Percentiles rank a stretch among this genome's conserved stretches.
Conservation (phyloP, 2,888 invertebrate genomes). For the Tuta absoluta region DNA sequence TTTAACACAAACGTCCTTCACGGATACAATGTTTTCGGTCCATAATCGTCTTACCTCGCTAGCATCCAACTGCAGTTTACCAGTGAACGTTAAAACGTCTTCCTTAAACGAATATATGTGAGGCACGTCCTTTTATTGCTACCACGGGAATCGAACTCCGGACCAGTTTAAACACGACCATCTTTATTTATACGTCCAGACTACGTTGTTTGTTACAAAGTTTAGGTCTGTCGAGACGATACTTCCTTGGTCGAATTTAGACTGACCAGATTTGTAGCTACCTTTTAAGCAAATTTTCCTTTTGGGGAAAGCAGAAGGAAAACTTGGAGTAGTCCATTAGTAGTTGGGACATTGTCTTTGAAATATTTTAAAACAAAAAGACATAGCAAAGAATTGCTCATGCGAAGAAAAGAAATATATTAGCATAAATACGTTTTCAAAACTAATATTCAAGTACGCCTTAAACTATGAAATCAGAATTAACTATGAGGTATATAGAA, state of each 20-base stretch:
- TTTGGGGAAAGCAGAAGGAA: not conserved
- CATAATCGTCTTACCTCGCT: not conserved
- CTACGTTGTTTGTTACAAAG: constrained; percentile 32
- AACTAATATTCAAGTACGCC: no score
- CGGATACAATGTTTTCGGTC: no score
- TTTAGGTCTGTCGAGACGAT: constrained; percentile 30
- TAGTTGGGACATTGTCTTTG: not conserved
- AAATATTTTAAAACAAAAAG: no score
- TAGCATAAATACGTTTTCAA: no score
- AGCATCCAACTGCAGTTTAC: not conserved
- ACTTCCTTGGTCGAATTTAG: constrained; percentile 23
- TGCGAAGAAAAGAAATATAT: no score
- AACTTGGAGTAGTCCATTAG: not conserved
- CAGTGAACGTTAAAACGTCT: not conserved
- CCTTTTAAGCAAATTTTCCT: constrained; percentile 8
- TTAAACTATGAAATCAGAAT: no score
- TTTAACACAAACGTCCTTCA: no score
- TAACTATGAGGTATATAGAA: no score
- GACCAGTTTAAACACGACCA: not conserved
- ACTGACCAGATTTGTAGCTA: constrained; percentile 21
- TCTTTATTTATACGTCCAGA: constrained; percentile 24
- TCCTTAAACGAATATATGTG: constrained; percentile 15
- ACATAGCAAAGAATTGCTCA: no score
- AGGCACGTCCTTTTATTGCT: not conserved
- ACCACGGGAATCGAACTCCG: constrained; percentile 13